These are phyloP conservation scores for Pachyseris speciosa DNA, from an alignment of 64 coral and sea anemone species.

Conservation along the genomic window DNA sequence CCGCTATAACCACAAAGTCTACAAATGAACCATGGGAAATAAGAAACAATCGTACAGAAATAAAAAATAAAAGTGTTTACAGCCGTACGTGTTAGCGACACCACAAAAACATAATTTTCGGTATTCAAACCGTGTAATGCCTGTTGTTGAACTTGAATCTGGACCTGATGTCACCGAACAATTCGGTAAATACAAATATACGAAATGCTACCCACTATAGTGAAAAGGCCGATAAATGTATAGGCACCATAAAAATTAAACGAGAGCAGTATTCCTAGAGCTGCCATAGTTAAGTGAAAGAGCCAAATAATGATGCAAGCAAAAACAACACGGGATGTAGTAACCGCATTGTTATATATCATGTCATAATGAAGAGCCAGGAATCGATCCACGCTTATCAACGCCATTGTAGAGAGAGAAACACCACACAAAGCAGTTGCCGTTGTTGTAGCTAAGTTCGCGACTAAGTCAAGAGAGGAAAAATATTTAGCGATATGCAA, in stretches of 20 bases:
- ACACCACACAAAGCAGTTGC: constrained; percentile 48
- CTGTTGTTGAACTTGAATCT: constrained; percentile 39
- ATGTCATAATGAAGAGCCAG: constrained; percentile 47
- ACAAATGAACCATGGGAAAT: no score
- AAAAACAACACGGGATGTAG: not conserved
- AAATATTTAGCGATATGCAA: constrained; percentile 9
- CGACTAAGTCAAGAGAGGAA: not conserved
- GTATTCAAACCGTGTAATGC: no score
- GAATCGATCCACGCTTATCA: constrained; percentile 39
- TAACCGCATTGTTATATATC: not conserved
- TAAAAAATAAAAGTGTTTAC: no score
- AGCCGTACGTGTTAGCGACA: no score
- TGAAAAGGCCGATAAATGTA: not conserved
- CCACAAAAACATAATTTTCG: no score
- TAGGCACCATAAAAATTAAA: not conserved
- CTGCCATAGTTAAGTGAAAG: not conserved
- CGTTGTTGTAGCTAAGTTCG: not conserved
- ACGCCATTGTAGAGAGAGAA: constrained; percentile 44
- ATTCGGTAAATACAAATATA: constrained; percentile 48
- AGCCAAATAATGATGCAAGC: constrained; percentile 26
- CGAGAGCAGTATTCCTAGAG: not conserved
- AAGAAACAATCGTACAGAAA: no score
- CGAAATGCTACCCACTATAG: not conserved
- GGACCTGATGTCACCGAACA: constrained; percentile 28
- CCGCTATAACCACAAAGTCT: no score